Evolutionary conservation across 2,797 vertebrate genomes (phyloP).

Genomic region (Crocidura indochinensis): DNA sequence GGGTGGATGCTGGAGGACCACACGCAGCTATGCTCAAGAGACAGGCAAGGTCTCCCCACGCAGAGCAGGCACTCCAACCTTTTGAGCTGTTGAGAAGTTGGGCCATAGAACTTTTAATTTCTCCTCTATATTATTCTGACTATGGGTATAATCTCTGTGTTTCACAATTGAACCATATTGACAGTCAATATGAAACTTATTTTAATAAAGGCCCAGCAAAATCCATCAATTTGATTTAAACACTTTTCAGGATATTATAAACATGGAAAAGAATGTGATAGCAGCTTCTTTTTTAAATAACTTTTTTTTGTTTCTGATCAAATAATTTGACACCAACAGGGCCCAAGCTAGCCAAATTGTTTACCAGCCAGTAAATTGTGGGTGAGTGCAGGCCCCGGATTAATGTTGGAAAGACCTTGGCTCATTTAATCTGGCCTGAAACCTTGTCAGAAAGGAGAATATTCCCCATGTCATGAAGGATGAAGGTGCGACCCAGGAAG

Average conservation of each 20-base stretch:
- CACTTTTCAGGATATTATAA: background rate
- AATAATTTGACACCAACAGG: conserved; percentile 6
- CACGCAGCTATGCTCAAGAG: too few species aligned
- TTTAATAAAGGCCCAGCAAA: conserved; percentile 29
- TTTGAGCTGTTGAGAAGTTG: too few species aligned
- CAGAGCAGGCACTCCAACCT: too few species aligned
- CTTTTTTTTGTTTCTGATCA: conserved; percentile 25
- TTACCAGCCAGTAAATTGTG: background rate
- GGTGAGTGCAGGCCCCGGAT: background rate
- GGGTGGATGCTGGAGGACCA: too few species aligned
- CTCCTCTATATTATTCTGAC: background rate
- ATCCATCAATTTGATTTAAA: conserved; percentile 3
- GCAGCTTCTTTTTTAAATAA: conserved; percentile 14
- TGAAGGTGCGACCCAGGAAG: background rate
- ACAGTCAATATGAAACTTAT: background rate
- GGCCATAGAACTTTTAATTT: background rate
- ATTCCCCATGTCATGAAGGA: background rate
- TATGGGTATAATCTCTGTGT: background rate
- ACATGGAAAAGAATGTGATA: background rate
- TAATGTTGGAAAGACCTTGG: rapidly evolving
- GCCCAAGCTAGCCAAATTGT: too few species aligned
- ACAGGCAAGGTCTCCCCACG: too few species aligned
- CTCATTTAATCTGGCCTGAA: background rate
- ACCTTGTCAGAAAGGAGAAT: background rate
- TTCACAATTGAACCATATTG: background rate